Evolutionary conservation across 2,113 vertebrate genomes (phyloP).

Genomic region (Setophaga coronata): DNA sequence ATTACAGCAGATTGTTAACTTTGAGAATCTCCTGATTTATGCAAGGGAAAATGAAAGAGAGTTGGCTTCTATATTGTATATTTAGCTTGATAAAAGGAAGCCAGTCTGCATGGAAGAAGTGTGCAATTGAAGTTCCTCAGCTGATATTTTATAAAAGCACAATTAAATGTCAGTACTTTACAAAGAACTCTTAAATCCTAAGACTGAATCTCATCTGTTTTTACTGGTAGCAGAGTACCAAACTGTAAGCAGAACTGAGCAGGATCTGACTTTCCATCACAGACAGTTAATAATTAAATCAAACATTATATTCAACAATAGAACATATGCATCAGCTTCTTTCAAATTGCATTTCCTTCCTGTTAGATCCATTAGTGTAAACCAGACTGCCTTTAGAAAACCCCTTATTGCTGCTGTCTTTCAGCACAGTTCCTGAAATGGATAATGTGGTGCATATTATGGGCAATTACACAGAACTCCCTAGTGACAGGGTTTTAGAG

Average conservation of each 20-base stretch:
- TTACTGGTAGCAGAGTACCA: conserved; percentile 70
- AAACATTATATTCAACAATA: conserved; percentile 90
- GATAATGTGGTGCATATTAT: conserved; percentile 91
- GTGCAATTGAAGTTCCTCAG: conserved; percentile 50
- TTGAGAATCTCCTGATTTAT: not conserved
- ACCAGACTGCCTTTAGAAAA: conserved; percentile 90
- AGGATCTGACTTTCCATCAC: conserved; percentile 84
- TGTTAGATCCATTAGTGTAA: conserved; percentile 90
- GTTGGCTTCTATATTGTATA: not conserved
- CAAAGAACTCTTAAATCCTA: conserved; percentile 60
- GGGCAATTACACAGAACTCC: conserved; percentile 90
- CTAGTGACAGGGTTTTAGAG: conserved; percentile 82
- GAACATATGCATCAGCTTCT: conserved; percentile 92
- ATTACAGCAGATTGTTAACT: not conserved
- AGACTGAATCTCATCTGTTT: conserved; percentile 57
- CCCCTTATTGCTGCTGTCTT: conserved; percentile 87
- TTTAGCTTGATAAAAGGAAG: conserved; percentile 37
- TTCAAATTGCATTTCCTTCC: conserved; percentile 96
- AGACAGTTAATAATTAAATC: conserved; percentile 95
- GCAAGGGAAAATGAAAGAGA: not conserved
- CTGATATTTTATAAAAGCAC: conserved; percentile 64
- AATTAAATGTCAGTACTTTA: conserved; percentile 63
- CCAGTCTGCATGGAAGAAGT: not conserved
- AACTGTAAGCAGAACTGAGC: conserved; percentile 71
- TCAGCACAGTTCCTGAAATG: conserved; percentile 87